Percentiles rank a stretch among this genome's conserved stretches.
Evolutionary conservation across 2,113 vertebrate genomes (phyloP).

Genomic region (Corythoichthys intestinalis): DNA sequence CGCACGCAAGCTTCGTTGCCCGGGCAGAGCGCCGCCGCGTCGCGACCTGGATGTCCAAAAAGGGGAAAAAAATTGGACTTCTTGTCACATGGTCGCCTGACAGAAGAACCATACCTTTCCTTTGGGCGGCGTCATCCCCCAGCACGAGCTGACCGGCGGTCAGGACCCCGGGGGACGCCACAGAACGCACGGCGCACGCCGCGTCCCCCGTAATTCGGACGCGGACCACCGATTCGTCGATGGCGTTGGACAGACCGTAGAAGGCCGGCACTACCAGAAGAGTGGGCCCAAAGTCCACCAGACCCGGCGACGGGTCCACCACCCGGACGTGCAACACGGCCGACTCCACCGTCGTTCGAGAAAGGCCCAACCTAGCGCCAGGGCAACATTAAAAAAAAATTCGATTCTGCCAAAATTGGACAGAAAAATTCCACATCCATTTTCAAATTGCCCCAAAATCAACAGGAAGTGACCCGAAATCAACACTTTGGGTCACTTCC

Average conservation of each 20-base stretch:
- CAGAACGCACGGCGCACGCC: constrained; percentile 58
- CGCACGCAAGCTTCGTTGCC: constrained; percentile 63
- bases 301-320: constrained; percentile 40
- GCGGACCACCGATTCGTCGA: constrained; percentile 60
- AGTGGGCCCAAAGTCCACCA: constrained; percentile 55
- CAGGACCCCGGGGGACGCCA: constrained; percentile 54
- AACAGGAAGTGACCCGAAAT: no score
- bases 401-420: no score
- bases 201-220: constrained; percentile 25
- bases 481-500: no score
- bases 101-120: constrained; percentile 48
- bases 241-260: constrained; percentile 67
- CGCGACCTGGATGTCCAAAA: constrained; percentile 42
- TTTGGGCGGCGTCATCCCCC: constrained; percentile 48
- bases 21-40: constrained; percentile 52
- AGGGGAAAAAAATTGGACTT: background rate
- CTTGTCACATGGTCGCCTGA: no score
- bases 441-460: no score
- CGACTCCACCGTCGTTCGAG: constrained; percentile 65
- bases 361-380: constrained; percentile 71
- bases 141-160: constrained; percentile 60
- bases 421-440: no score
- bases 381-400: no score
- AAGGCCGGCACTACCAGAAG: constrained; percentile 71
- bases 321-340: constrained; percentile 60